These are phyloP conservation scores for Okapia johnstoni DNA, from an alignment of 2,113 vertebrate genomes.

Conservation along the genomic window DNA sequence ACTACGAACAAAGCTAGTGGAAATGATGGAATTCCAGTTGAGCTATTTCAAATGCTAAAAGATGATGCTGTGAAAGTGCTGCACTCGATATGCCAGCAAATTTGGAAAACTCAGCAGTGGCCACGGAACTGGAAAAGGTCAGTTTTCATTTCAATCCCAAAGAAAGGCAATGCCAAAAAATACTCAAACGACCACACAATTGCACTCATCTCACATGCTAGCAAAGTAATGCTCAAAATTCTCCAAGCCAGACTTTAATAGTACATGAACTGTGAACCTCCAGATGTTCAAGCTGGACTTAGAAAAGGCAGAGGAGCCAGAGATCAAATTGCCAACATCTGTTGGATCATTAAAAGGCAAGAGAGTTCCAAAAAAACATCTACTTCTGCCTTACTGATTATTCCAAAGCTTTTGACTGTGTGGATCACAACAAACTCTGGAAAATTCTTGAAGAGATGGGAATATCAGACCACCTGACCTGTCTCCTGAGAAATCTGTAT, in stretches of 20 bases:
- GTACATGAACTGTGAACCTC: rapidly evolving
- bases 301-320: not conserved
- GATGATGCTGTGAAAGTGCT: not conserved
- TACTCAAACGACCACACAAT: not conserved
- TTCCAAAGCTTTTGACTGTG: not conserved
- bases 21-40: not conserved
- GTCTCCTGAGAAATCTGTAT: not conserved
- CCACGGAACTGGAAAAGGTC: not conserved
- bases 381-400: not conserved
- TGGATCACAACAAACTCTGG: not conserved
- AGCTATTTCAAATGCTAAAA: not conserved
- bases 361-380: not conserved
- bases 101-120: not conserved
- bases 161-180: not conserved
- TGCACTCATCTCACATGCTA: not conserved
- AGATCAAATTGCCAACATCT: not conserved
- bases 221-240: not conserved
- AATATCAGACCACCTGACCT: not conserved
- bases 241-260: not conserved
- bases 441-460: not conserved
- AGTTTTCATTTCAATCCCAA: not conserved
- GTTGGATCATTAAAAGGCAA: not conserved
- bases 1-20: not conserved
- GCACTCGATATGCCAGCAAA: not conserved
- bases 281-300: not conserved